Base-by-base conservation (phyloP, 2,888 invertebrate genomes). In the Drosophila phalerata region DNA sequence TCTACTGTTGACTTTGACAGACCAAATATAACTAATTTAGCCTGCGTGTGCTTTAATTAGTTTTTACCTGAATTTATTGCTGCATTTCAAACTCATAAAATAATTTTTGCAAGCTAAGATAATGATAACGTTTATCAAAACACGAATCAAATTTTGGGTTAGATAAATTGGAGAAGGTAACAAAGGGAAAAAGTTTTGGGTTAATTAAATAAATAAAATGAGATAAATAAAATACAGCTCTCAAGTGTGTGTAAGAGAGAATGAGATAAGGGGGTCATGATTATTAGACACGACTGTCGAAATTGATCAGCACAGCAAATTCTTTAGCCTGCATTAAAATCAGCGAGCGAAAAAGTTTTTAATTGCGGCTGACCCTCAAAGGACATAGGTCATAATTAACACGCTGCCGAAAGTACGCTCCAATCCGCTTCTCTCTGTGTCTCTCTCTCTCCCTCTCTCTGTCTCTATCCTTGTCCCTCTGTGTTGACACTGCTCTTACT, bases 321-420 rank as follows among this genome's bases (percentile, higher is more conserved):
- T 37, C 47, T 3, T 34, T 45, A 17, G 40, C 32, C 45, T 28
- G 42, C 25, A 51, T 55, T 48, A 25, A 63, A 69, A 65, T 65
- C 58, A 53, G 58, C 34, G 15, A 34, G 51, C 67, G 71, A 60
- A 69, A 76, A 80, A 79, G 72, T 74, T 81, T 83, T 73, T 83
- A 85, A 85, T 85, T 84, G 83, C 79, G 81, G 81, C 58, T 49
- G 64, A 56, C 48, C 69, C 65, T 61, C 47, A 51, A 19, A 62
- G 86, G 79, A 85, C 79, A 69, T 65, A 66, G 71, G 69, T 73
- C 77, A 77, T 85, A 84, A 84, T 84, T 84, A 85, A 81, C 86
- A 75, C 78, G 69, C 72, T 65, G 68, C 43, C 71, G 68, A 52
- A 49, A 5, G 11, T 34, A 6, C 30, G 37, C 10, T n/a, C 22